Evolutionary conservation across 2,797 vertebrate species (phyloP).

Genomic region (Lithobates pipiens): DNA sequence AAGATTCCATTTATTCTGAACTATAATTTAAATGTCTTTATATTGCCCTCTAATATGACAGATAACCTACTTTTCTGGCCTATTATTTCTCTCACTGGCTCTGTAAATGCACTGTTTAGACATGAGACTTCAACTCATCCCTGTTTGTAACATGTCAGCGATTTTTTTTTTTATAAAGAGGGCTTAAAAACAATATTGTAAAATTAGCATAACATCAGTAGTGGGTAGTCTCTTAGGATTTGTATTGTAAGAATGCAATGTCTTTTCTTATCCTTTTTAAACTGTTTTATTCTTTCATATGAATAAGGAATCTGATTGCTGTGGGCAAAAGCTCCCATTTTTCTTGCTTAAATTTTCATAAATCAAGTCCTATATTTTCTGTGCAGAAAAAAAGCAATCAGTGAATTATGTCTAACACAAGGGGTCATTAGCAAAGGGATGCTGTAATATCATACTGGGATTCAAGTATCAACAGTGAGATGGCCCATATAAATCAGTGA

Average conservation of each 20-base stretch:
- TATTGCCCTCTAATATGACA: conserved; percentile 46
- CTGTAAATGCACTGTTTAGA: conserved; percentile 1
- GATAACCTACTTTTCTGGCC: conserved; percentile 54
- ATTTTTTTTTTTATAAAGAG: not conserved
- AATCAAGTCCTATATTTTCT: too few relatives aligned
- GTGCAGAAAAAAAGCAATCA: too few relatives aligned
- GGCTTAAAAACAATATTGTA: conserved; percentile 1
- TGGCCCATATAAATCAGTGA: too few relatives aligned
- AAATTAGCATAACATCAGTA: conserved; percentile 30
- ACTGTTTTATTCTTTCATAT: too few relatives aligned
- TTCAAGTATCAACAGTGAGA: too few relatives aligned
- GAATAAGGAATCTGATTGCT: too few relatives aligned
- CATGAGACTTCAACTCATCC: not conserved
- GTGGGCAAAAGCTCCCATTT: too few relatives aligned
- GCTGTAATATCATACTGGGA: too few relatives aligned
- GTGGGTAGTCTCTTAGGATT: conserved; percentile 10
- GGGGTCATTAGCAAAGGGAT: too few relatives aligned
- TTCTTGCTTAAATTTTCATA: too few relatives aligned
- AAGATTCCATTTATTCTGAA: conserved; percentile 29
- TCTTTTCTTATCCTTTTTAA: not conserved
- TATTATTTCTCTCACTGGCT: conserved; percentile 22
- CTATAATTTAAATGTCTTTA: conserved; percentile 35
- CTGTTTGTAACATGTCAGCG: conserved; percentile 20
- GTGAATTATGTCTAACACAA: too few relatives aligned
- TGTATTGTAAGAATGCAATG: not conserved